Conservation (phyloP, 2,797 vertebrate genomes). For the Centropyge bicolor region DNA sequence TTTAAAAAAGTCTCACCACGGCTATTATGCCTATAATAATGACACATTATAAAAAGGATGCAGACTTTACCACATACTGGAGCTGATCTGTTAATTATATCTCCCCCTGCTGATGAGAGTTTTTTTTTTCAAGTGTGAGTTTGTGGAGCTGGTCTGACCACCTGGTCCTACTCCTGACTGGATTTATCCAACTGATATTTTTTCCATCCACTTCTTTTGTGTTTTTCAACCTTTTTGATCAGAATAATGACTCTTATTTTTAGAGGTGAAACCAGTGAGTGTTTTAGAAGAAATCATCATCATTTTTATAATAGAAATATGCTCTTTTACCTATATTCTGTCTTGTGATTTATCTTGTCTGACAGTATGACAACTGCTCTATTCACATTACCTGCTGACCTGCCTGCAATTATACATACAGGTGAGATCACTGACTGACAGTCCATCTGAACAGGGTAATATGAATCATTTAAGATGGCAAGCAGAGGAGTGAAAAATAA, state of each 20-base stretch:
- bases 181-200: background rate
- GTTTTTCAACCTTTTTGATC: background rate
- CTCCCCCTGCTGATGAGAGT: background rate
- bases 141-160: slow-evolving; percentile 4
- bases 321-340: background rate
- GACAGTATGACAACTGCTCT: background rate
- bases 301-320: background rate
- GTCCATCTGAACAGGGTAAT: background rate
- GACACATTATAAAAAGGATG: background rate
- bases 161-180: background rate
- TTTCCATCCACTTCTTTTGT: background rate
- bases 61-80: background rate
- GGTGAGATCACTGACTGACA: background rate
- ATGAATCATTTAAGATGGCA: background rate
- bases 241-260: background rate
- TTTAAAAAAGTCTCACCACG: background rate
- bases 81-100: slow-evolving; percentile 8
- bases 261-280: background rate
- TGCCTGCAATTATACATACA: background rate
- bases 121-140: background rate
- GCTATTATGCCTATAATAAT: background rate
- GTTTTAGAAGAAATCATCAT: background rate
- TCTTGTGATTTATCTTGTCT: background rate
- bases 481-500: background rate
- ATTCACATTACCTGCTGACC: background rate